Conservation (phyloP, 2,797 vertebrate genomes). For the Gobionotothen gibberifrons region DNA sequence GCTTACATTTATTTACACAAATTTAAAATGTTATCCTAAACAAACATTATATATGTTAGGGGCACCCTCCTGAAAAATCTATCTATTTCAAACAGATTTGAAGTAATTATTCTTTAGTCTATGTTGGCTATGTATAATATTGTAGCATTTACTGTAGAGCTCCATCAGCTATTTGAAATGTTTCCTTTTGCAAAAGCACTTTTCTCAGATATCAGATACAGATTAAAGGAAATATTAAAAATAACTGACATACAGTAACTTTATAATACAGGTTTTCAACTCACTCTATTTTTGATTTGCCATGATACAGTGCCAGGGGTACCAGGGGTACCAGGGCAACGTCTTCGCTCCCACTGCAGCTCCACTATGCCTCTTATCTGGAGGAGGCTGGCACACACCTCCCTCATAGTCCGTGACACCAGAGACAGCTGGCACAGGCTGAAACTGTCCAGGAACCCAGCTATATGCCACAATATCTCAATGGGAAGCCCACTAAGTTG, state of each 20-base stretch:
- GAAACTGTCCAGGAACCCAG: constrained; percentile 95
- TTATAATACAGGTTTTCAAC: constrained; percentile 27
- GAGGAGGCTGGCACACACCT: constrained; percentile 95
- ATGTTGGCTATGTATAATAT: not conserved
- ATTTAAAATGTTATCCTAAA: not conserved
- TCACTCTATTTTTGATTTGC: constrained; percentile 95
- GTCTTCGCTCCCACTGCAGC: constrained; percentile 93
- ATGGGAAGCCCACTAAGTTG: constrained; percentile 93
- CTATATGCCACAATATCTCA: constrained; percentile 94
- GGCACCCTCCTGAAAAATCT: not conserved
- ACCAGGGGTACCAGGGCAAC: constrained; percentile 72
- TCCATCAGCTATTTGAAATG: not conserved
- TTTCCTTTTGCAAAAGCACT: not conserved
- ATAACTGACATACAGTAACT: not conserved
- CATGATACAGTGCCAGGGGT: constrained; percentile 86
- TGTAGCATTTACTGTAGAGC: not conserved
- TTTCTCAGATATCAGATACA: no score
- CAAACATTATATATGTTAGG: no score
- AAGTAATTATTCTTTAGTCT: not conserved
- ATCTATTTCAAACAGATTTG: not conserved
- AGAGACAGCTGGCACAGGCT: constrained; percentile 96
- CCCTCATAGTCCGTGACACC: constrained; percentile 95
- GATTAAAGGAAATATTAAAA: not conserved
- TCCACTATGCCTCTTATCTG: constrained; percentile 96
- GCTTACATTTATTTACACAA: not conserved